Evolutionary conservation across 2,888 invertebrate species (phyloP).

Genomic region (Tipula confusa): DNA sequence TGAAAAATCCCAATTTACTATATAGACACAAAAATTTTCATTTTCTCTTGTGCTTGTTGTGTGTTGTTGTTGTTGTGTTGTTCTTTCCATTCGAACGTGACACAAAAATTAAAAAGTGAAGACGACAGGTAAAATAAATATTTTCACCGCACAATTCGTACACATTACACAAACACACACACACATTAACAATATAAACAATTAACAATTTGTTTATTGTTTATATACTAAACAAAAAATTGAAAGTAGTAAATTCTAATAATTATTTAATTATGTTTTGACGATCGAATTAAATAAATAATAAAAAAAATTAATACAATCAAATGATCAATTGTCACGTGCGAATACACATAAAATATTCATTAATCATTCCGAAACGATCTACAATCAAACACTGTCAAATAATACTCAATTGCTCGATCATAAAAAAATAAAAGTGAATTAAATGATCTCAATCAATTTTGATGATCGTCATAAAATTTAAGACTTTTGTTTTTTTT

Average conservation of each 20-base stretch:
- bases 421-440: not conserved
- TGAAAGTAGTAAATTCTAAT: not conserved
- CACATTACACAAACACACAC: not conserved
- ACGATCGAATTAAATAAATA: not conserved
- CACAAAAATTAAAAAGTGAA: constrained; percentile 25
- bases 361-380: not conserved
- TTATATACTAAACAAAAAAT: not conserved
- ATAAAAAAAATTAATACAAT: not conserved
- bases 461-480: constrained; percentile 3
- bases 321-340: not conserved
- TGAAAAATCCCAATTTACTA: not conserved
- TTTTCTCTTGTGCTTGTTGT: not conserved
- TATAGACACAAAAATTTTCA: not conserved
- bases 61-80: no score
- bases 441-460: constrained; percentile 25
- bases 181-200: not conserved
- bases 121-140: not conserved
- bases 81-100: not conserved
- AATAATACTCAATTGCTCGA: no score
- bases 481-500: not conserved
- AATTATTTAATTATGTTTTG: not conserved
- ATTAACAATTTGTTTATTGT: not conserved
- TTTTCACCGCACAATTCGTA: not conserved
- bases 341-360: not conserved
- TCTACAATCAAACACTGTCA: not conserved